A percentile compares a stretch with the other conserved stretches of the same genome.
Evolutionary conservation across 2,888 invertebrate species (phyloP).

Genomic region (Parnassius mnemosyne): DNA sequence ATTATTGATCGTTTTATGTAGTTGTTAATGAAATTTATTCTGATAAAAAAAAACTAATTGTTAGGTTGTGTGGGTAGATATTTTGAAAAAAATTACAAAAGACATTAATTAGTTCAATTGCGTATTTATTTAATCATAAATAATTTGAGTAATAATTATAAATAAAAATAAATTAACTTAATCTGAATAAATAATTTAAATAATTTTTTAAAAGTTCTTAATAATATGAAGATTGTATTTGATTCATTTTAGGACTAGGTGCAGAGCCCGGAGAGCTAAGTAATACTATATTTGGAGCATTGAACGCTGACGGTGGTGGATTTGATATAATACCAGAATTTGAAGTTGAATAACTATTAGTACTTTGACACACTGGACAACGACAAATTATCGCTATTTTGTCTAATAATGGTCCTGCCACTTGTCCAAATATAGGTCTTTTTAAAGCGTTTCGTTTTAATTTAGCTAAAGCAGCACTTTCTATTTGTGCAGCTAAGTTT

Average conservation of each 20-base stretch:
- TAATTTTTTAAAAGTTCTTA: not conserved
- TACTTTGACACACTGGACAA: constrained; percentile 14
- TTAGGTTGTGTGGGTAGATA: too few species aligned
- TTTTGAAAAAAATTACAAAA: too few species aligned
- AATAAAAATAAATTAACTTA: constrained; percentile 21
- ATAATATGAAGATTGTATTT: constrained; percentile 8
- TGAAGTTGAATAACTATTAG: not conserved
- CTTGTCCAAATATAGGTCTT: constrained; percentile 31
- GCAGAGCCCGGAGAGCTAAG: not conserved
- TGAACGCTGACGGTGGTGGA: not conserved
- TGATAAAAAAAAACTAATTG: too few species aligned
- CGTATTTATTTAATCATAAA: not conserved
- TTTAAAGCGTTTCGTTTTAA: constrained; percentile 29
- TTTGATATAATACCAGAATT: not conserved
- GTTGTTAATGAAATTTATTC: too few species aligned
- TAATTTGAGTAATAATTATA: constrained; percentile 4
- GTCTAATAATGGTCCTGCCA: constrained; percentile 31
- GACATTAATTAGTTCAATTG: not conserved
- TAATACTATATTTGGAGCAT: constrained; percentile 16
- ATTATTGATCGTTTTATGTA: too few species aligned
- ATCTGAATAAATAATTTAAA: not conserved
- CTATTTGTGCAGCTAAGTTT: constrained; percentile 34
- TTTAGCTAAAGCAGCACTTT: constrained; percentile 34
- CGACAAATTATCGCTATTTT: constrained; percentile 27
- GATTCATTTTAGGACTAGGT: constrained; percentile 10